Evolutionary conservation across 2,113 vertebrate species (phyloP), one percentile per base, ranked within the genome.

Genomic region (Pangasianodon hypophthalmus): DNA sequence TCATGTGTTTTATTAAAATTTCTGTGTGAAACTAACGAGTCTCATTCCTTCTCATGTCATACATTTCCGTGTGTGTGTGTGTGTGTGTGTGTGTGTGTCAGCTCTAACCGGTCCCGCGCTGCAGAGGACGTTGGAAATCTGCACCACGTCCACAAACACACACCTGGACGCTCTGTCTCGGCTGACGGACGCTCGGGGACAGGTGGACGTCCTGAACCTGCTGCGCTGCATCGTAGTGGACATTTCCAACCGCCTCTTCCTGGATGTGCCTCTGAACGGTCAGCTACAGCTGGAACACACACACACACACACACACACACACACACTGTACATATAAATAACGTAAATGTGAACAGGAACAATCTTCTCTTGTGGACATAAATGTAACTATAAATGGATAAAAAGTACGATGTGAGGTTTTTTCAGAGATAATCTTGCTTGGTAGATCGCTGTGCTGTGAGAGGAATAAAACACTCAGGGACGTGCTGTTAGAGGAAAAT

Each of bases 241-340:
- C 94, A 96, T 98, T 9, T 98, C 98, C 64, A 99, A 99, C 93
- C 93, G 93, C 24, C 96, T 99, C 1, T 99, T 99, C 90, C 96
- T 99, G 0, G 94, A 93, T 32, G 96, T 99, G 2, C 97, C 98
- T 7, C 48, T 98, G 26, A 95, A 98, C 0, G 98, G 98, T 99
- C 95, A 94, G 92, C n/a, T 46, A 54, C 26, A 58, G 77, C 6
- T 84, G n/a, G 52, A 32, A 60, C 41, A 69, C 75, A 62, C 21
- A 58, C 29, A 52, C 71, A 71, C 67, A 82, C 29, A 64, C 46
- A 41, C 50, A 67, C 29, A 58, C 56, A 50, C 50, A 60, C 48
- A 64, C 62, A 79, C 77, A 32, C n/a, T n/a, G 6, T 6, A 46
- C 71, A 62, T 64, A 80, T 80, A 18, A 37, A 11, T 21, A n/a